Conservation (phyloP, 2,113 vertebrate species). For the Ameiurus melas region DNA sequence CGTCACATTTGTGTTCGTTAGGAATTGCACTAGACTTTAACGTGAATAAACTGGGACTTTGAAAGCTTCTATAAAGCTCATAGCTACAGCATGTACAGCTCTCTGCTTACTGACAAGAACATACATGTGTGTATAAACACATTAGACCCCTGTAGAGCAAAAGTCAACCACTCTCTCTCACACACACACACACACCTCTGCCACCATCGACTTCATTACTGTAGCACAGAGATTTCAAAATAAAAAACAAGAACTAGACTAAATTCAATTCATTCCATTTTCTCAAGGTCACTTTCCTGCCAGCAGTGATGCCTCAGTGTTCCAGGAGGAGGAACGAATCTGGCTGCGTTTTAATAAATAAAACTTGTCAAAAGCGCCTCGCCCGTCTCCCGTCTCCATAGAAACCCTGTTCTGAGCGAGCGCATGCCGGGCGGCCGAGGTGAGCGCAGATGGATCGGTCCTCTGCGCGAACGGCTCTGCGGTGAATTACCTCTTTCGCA, state of each 20-base stretch:
- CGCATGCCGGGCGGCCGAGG: constrained; percentile 36
- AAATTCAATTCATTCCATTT: constrained; percentile 12
- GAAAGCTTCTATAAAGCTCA: neutral
- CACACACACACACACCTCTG: neutral
- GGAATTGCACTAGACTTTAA: no score
- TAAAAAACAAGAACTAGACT: neutral
- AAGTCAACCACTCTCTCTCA: neutral
- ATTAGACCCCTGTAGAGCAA: neutral
- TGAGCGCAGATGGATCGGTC: constrained; percentile 42
- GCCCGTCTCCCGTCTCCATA: constrained; percentile 53
- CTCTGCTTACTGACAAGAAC: neutral
- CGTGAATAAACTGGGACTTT: no score
- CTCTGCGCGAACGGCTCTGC: constrained; percentile 36
- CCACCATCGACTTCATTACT: neutral
- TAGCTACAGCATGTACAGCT: neutral
- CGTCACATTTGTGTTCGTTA: neutral
- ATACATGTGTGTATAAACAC: neutral
- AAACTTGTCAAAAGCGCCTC: constrained; percentile 36
- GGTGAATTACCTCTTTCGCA: constrained; percentile 39
- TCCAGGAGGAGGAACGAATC: constrained; percentile 23
- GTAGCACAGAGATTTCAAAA: neutral
- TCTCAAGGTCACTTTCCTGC: constrained; percentile 24
- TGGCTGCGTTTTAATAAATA: constrained; percentile 53
- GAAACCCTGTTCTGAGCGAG: constrained; percentile 49
- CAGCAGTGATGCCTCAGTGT: constrained; percentile 26